Percentiles rank a stretch among this genome's conserved stretches.
These are phyloP conservation scores for Montipora sp. DNA, from an alignment of 64 coral and sea anemone species.

Conservation along the genomic window DNA sequence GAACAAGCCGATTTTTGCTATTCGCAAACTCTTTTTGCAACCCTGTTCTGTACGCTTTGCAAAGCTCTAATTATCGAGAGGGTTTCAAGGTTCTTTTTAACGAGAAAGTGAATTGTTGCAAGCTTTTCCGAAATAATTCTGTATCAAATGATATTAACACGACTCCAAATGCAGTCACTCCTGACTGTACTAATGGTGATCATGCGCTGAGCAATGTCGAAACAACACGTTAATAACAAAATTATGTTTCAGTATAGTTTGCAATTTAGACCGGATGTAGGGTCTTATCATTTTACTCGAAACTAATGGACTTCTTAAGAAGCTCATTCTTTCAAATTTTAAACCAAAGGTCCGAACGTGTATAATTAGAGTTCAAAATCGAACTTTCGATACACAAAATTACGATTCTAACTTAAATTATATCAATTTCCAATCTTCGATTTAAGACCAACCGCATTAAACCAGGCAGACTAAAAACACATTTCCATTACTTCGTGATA, in stretches of 20 bases:
- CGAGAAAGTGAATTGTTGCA: background rate
- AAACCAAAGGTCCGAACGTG: too few relatives aligned
- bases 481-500: background rate
- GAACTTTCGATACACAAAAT: too few relatives aligned
- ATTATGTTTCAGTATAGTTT: background rate
- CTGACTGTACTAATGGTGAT: background rate
- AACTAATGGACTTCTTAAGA: too few relatives aligned
- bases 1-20: conserved; percentile 12
- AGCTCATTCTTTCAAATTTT: too few relatives aligned
- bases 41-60: conserved; percentile 41
- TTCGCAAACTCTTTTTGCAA: conserved; percentile 47
- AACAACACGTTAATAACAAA: background rate
- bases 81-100: conserved; percentile 1
- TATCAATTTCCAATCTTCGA: background rate
- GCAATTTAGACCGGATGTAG: too few relatives aligned
- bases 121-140: background rate
- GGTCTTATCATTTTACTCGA: too few relatives aligned
- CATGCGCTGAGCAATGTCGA: background rate
- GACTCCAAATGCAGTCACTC: background rate
- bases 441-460: background rate
- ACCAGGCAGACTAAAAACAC: background rate
- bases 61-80: conserved; percentile 35
- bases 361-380: too few relatives aligned
- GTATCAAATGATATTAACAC: background rate
- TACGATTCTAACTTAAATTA: too few relatives aligned